Conservation (phyloP, 37 sponge, comb jelly and placozoan genomes). For the Aphrocallistes beatrix region DNA sequence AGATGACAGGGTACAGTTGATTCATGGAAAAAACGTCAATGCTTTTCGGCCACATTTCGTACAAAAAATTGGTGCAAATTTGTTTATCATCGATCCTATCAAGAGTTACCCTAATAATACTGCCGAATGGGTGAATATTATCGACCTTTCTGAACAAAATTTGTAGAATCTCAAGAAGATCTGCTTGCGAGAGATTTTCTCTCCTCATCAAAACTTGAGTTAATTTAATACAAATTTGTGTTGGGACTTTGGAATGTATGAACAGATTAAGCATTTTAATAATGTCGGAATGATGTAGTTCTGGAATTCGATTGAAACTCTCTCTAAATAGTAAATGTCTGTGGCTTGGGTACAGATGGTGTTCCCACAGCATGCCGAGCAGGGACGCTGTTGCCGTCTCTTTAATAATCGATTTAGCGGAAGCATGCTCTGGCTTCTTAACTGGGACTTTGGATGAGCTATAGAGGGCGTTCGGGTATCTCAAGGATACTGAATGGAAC, state of each 20-base stretch:
- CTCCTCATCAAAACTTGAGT: background rate
- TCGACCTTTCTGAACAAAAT: background rate
- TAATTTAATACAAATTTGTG: background rate
- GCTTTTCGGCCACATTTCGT: background rate
- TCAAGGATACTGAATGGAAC: no score
- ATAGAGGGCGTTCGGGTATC: no score
- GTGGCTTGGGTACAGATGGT: background rate
- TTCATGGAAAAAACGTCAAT: background rate
- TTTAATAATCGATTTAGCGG: no score
- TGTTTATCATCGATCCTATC: background rate
- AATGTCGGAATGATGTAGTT: background rate
- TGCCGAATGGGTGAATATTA: background rate
- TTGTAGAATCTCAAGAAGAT: background rate
- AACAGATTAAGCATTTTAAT: background rate
- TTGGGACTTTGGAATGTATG: background rate
- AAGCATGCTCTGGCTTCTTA: no score
- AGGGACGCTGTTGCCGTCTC: background rate
- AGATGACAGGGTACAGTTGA: background rate
- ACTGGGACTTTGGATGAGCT: no score
- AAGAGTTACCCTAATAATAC: background rate
- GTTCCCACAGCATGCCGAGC: background rate
- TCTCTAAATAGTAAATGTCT: background rate
- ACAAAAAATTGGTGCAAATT: background rate
- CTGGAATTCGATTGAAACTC: background rate
- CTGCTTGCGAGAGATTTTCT: background rate